phyloP scores from a whole-genome alignment of 2,888 invertebrate genomes.

The Lasioglossum leucozonium region DNA sequence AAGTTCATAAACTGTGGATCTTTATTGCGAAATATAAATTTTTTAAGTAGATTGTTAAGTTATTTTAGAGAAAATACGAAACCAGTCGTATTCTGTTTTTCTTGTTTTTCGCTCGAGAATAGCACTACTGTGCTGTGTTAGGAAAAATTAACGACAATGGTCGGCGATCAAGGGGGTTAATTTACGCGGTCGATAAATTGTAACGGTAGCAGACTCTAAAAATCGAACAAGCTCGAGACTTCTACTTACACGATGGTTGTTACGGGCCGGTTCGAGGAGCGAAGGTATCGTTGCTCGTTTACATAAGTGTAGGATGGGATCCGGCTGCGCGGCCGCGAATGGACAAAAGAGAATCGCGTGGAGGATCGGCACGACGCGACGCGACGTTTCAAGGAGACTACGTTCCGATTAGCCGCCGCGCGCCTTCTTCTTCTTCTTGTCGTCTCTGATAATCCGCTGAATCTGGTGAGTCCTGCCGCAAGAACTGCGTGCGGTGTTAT shows the following conservation, averaged over 20 bases:
- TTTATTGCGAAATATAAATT: no score
- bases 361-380: conserved; percentile 35
- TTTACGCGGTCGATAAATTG: background rate
- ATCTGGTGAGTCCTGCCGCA: background rate
- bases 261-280: background rate
- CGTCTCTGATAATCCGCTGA: conserved; percentile 27
- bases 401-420: conserved; percentile 43
- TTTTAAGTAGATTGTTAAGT: no score
- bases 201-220: background rate
- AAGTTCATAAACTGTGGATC: no score
- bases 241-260: background rate
- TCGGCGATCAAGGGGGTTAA: no score
- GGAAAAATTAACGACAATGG: background rate
- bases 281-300: conserved; percentile 48
- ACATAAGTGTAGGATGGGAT: conserved; percentile 46
- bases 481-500: background rate
- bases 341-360: conserved; percentile 56
- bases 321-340: conserved; percentile 31
- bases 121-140: background rate
- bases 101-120: no score
- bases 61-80: background rate
- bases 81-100: background rate
- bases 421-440: background rate
- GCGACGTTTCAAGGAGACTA: conserved; percentile 61
- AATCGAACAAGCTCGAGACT: conserved; percentile 15